Base-by-base conservation (phyloP, 2,113 vertebrate genomes). In the Petaurus breviceps region DNA sequence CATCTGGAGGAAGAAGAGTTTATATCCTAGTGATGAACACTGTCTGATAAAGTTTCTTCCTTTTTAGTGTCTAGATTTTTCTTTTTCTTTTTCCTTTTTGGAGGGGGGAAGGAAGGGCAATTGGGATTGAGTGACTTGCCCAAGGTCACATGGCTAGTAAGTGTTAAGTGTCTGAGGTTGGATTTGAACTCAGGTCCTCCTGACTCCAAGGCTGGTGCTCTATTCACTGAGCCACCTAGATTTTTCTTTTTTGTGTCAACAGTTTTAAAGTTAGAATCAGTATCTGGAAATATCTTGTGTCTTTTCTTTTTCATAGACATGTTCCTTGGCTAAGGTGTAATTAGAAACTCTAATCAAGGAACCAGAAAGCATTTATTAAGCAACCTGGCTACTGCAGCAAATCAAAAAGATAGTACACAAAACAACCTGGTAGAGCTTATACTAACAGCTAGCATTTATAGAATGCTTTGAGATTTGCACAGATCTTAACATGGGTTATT, bases 1-100 rank as follows among this genome's bases (percentile, higher is more conserved):
- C 92, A 68, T 91, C 95, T 97, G 68, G 93, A 96, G 14, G 77
- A 43, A 94, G 51, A 90, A 91, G 90, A 54, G 47, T 46, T 31
- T 91, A 90, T 53, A 52, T 90, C 92, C 96, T 52, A 68, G 90
- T 95, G 90, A 89, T 95, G 92, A 91, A 43, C n/a, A 47, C 92
- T 54, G 55, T 92, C 61, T 96, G 92, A 53, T 93, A 37, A 51
- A 8, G 49, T 90, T 92, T 84, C 68, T 93, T 51, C 52, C 14
- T 7, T 84, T 84, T 92, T 51, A 22, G 37, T 90, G 51, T 92
- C 90, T 24, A 25, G 53, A 28, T 92, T 54, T 96, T 95, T 90
- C 61, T 61, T 90, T 92, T 51, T 24, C 47, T 49, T 49, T 49
- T 49, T n/a, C n/a, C n/a, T n/a, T 49, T 49, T 49, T 49, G 47